Percentiles rank a stretch among this genome's conserved stretches.
These are phyloP conservation scores for Tyria jacobaeae DNA, from an alignment of 2,888 invertebrate species.

Conservation along the genomic window DNA sequence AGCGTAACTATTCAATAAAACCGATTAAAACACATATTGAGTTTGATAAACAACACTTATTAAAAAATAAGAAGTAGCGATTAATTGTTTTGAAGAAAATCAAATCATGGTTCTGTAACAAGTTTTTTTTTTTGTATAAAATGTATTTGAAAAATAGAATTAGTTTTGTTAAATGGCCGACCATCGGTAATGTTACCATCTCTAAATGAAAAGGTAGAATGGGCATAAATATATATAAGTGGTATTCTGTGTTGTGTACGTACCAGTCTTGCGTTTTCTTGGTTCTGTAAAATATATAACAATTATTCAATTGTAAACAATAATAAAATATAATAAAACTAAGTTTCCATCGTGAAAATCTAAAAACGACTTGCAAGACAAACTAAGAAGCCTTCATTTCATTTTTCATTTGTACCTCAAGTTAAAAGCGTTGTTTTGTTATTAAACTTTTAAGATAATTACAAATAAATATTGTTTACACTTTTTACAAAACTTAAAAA, in stretches of 20 bases:
- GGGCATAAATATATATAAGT: conserved; percentile 29
- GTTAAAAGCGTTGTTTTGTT: neutral
- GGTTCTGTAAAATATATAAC: conserved; percentile 66
- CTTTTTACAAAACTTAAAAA: conserved; percentile 17
- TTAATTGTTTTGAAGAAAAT: too few species aligned
- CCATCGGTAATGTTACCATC: conserved; percentile 10
- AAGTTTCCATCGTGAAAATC: neutral
- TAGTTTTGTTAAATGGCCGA: neutral
- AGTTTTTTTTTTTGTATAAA: neutral
- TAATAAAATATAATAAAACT: conserved; percentile 11
- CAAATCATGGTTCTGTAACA: too few species aligned
- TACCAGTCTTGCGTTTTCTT: conserved; percentile 68
- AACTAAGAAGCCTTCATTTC: neutral
- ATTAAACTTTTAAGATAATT: conserved; percentile 13
- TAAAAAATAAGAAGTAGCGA: neutral
- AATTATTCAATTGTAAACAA: conserved; percentile 37
- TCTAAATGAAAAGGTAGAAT: conserved; percentile 24
- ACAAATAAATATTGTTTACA: conserved; percentile 2
- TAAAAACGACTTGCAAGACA: neutral
- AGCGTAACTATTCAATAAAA: neutral
- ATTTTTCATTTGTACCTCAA: neutral
- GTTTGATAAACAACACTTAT: too few species aligned
- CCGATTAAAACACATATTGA: neutral
- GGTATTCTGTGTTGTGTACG: conserved; percentile 55
- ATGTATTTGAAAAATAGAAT: neutral